Evolutionary conservation across 2,113 vertebrate species (phyloP), one percentile per base, ranked within the genome.

Genomic region (Apteryx owenii): DNA sequence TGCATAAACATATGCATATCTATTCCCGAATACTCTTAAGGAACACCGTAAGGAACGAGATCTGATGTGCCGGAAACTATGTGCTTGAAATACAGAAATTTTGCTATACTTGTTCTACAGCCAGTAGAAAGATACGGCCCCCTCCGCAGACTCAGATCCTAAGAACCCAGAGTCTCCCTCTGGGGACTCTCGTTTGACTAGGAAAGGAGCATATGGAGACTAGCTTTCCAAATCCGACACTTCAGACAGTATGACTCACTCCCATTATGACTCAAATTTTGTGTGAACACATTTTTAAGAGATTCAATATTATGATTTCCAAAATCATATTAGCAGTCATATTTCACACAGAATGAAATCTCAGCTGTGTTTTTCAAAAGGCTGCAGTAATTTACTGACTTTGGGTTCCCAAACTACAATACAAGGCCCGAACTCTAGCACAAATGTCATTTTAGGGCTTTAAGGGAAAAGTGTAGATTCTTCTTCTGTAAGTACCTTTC

Each of bases 221-320:
- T 0, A 38, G 7, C 20, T 90, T 85, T 88, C 50, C 54, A 73
- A 61, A 77, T 80, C 7, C 73, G 54, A 31, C 48, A 29, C 44
- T 85, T 72, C 61, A 93, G 73, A 79, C 9, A 23, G 42, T 48
- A 29, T 58, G 85, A 65, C 38, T 96, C 75, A 40, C 26, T 90
- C 62, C 26, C 8, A 26, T 62, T 70, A 75, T 64, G 50, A 91
- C 46, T 91, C 71, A 71, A 81, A 83, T 89, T 91, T 77, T 73
- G 75, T 83, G 38, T 36, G 64, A 97, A 58, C 68, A 89, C 21
- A 22, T 89, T 95, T 89, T 76, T 68, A 89, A 60, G 36, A 54
- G 10, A 83, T 97, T 92, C 75, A 95, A 68, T 94, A 42, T 95
- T 95, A 81, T 80, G 84, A 83, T 93, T 95, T 88, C 50, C 50